Base-by-base conservation (phyloP, 2,888 invertebrate genomes). In the Anthophora plumipes region DNA sequence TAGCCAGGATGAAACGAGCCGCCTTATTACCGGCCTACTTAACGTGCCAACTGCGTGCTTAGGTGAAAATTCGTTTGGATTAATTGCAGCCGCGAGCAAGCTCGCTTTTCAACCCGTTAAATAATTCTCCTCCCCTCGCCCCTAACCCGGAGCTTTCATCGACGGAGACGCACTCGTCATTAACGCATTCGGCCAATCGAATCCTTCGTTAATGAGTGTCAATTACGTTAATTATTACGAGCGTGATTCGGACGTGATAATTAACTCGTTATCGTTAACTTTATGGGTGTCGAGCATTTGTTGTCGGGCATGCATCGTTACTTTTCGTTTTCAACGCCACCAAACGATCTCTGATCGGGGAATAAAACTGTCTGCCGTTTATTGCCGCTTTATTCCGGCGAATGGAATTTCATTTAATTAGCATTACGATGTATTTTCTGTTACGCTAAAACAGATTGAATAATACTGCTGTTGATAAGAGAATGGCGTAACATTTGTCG, bases 161-260 rank as follows among this genome's bases (percentile, higher is more conserved):
- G 22, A n/a, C 57, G 43, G n/a, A 41, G 11, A 50, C 76, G 43
- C 43, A 50, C 43, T 71, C 55, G 39, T 73, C 73, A 61, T 55
- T 55, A 69, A 68, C 60, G 9, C 25, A 46, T 14, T 1, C 31
- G 37, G 22, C 66, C 50, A 43, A 71, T 71, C 64, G 41, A 52
- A 63, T 43, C 20, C 57, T 57, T 41, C 57, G 64, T 59, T 76
- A 77, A 72, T 48, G 25, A 31, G 50, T 37, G 46, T 59, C 76
- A 72, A 72, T 77, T 66, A 64, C 52, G 52, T 59, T 64, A 66
- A 72, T 77, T 77, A 72, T 60, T 50, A 52, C 43, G 43, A 0
- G 1, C 25, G 50, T 22, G 43, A 59, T 76, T 59, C 71, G 22
- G 22, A 50, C 50, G 64, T 59, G 57, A n/a, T 76, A 71, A 71